Evolutionary conservation across 2,888 invertebrate species (phyloP), one percentile per base, ranked within the genome.

Genomic region (Drosophila eohydei): DNA sequence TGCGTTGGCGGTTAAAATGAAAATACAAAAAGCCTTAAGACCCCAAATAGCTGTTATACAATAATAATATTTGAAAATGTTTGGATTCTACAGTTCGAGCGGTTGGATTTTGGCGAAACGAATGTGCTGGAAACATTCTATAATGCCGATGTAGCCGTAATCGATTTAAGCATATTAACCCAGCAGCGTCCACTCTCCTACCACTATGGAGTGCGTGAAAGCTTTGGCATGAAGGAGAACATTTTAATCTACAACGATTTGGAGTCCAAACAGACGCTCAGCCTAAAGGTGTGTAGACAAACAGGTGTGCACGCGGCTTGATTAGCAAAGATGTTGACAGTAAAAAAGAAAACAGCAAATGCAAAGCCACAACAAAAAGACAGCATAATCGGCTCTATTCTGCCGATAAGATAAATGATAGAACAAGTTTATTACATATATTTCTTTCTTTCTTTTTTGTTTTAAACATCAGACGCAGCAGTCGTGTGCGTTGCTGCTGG

Each of bases 141-240:
- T 93, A 98, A 98, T 95, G 99, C 99, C 0, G 99, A 99, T 93
- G 98, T 99, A 51, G 98, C 98, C 0, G 95, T 99, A 44, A 98
- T 99, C 48, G 99, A 99, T 93, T 94, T 99, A 82, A 98, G 98
- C 40, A 94, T 98, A 59, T 96, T 97, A 85, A 93, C 97, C 32
- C 99, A 99, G 93, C 98, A 98, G 92, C 97, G 98, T 79, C 96
- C 98, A 0, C 94, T 99, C 66, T 97, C 98, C 86, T 99, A 99
- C 93, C 99, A 99, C 92, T 95, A 99, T 55, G 99, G 99, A 48
- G 98, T 99, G 0, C 94, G 99, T 57, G 99, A 99, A 93, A 98
- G 98, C 92, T 98, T 98, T 93, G 97, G 97, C 68, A 99, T 98
- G 98, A 98, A 97, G 91, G 97, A 98, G 91, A 98, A 97, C 93